These are phyloP conservation scores for Dendrocopos noguchii DNA, from an alignment of 2,113 vertebrate genomes.

Conservation along the genomic window DNA sequence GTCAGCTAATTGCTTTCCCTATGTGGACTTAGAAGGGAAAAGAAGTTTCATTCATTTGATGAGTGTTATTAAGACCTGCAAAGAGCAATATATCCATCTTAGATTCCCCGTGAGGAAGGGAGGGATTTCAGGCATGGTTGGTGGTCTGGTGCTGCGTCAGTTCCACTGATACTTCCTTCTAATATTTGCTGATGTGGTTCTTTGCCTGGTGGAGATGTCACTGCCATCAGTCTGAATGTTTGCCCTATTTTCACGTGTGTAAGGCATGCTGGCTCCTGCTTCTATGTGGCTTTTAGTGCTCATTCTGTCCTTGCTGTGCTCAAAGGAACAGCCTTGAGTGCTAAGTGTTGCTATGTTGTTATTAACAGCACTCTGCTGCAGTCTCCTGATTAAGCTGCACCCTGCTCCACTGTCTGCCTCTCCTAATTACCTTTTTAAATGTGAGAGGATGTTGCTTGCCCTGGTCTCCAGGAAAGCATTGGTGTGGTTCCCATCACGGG, in stretches of 20 bases:
- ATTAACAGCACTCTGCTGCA: neutral
- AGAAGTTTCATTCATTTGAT: neutral
- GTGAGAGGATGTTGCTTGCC: rapidly evolving
- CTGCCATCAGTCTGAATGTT: neutral
- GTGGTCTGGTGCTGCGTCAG: neutral
- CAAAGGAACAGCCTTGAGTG: neutral
- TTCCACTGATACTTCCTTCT: neutral
- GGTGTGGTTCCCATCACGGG: neutral
- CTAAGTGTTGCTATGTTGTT: rapidly evolving
- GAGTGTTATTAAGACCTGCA: neutral
- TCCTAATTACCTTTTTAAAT: neutral
- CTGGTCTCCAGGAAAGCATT: neutral
- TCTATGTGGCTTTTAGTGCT: neutral
- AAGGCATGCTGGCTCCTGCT: neutral
- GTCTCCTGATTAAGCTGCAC: neutral
- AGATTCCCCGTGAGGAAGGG: neutral
- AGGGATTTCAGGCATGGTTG: neutral
- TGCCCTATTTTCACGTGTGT: neutral
- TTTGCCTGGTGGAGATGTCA: neutral
- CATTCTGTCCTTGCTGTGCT: neutral
- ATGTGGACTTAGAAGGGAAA: neutral
- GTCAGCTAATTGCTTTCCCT: neutral
- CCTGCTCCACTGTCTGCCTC: neutral
- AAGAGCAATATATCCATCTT: neutral
- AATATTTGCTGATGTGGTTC: neutral